phyloP scores from a whole-genome alignment of 2,888 invertebrate species.

The Copidosoma aretas region DNA sequence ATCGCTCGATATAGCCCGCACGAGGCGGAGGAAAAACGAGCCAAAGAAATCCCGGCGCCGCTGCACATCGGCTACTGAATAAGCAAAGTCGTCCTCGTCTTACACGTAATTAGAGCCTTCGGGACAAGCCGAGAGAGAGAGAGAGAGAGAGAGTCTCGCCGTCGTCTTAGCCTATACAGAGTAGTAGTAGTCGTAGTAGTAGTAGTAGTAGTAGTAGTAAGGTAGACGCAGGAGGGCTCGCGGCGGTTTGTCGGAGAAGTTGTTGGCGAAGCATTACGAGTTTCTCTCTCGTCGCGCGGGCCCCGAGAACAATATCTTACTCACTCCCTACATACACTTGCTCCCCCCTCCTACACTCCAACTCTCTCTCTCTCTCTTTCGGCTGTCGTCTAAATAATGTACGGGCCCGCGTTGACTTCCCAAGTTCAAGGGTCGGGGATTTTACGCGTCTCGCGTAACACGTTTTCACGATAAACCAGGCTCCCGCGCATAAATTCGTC shows the following conservation, averaged over 20 bases:
- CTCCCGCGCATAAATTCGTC: conserved; percentile 8
- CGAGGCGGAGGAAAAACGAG: neutral
- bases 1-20: too few relatives aligned
- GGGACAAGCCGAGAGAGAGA: too few relatives aligned
- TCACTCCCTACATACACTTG: neutral
- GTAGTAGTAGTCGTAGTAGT: too few relatives aligned
- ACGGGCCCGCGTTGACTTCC: conserved; percentile 35
- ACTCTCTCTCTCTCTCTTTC: conserved; percentile 13
- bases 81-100: conserved; percentile 32
- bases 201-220: too few relatives aligned
- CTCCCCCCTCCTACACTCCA: conserved; percentile 11
- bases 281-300: conserved; percentile 9
- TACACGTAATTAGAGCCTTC: conserved; percentile 34
- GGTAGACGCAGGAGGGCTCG: too few relatives aligned
- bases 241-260: conserved; percentile 27
- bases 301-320: neutral
- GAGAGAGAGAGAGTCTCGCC: neutral
- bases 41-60: neutral
- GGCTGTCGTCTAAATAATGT: conserved; percentile 48
- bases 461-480: conserved; percentile 43
- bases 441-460: conserved; percentile 40
- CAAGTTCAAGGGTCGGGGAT: conserved; percentile 23
- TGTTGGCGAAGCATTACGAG: conserved; percentile 27
- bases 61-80: conserved; percentile 18
- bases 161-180: conserved; percentile 1